phyloP scores from a whole-genome alignment of 1,140 invertebrate species.

The Parasteatoda tepidariorum region DNA sequence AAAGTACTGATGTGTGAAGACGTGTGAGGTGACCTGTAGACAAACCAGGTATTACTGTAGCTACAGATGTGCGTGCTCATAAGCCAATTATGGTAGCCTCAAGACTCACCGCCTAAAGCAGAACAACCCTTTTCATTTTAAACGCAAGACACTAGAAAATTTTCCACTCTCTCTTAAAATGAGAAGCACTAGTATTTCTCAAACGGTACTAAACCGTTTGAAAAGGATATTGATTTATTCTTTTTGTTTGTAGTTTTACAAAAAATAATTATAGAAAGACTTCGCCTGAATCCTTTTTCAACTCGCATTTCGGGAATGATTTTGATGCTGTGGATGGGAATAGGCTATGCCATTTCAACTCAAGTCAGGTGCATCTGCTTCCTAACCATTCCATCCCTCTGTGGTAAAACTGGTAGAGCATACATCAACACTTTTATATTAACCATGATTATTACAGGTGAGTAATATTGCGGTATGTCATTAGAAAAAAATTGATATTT shows the following conservation, averaged over 20 bases:
- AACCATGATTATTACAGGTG: conserved; percentile 28
- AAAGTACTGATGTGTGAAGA: no score
- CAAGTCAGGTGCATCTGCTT: conserved; percentile 36
- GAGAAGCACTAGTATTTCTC: no score
- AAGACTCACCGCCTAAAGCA: no score
- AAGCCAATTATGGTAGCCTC: no score
- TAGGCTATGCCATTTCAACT: conserved; percentile 12
- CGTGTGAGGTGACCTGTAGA: no score
- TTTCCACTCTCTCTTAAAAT: no score
- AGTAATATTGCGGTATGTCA: neutral
- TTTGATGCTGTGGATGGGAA: neutral
- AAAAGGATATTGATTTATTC: no score
- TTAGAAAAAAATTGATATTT: neutral
- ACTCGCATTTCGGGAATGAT: neutral
- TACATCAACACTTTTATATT: conserved; percentile 43
- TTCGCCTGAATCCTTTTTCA: neutral
- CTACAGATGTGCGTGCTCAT: no score
- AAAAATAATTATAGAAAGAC: neutral
- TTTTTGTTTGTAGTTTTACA: conserved; percentile 26
- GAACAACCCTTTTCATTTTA: no score
- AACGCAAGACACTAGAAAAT: no score
- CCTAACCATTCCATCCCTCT: conserved; percentile 18
- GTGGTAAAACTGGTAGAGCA: conserved; percentile 19
- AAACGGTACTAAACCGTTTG: no score
- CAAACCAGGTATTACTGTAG: no score